Base-by-base conservation (phyloP, 2,113 vertebrate species). In the Notiomystis cincta region DNA sequence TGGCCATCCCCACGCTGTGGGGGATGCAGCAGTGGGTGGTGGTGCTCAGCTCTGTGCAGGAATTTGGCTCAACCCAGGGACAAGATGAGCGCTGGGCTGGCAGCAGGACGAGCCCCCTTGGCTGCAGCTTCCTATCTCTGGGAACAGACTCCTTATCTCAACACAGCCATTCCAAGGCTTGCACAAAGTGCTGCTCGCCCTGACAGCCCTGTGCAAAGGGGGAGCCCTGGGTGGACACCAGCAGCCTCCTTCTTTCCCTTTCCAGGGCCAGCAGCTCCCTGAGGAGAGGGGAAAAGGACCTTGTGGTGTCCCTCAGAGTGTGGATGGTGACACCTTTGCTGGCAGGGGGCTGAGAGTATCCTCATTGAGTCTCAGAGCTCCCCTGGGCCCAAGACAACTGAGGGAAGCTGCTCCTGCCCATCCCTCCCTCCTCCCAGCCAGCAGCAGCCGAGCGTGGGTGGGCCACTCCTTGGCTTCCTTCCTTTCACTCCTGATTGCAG, bases 41-140 rank as follows among this genome's bases (percentile, higher is more conserved):
- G 30, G 28, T 11, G 16, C 83, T 83, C 65, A 71, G 91, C 35
- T 33, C 35, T 20, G 8, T 0, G 3, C n/a, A n/a, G 4, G 2
- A 64, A 57, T 56, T 83, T 1, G 0, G 50, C 62, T 83, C 81
- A 76, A 37, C 58, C 40, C 58, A 65, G 27, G 48, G 80, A 57
- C 18, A 9, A 50, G 64, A 45, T 4, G 33, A 45, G 47, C 45
- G 40, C 27, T 6, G 13, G 58, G 50, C 53, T 21, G 44, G 66
- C 0, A 0, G 77, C 44, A 67, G 61, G 60, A 70, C 0, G 0
- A 80, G 15, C 2, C 31, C n/a, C 48, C 67, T 48, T 3, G 0
- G 53, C 76, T 69, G 30, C 60, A 92, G 58, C 58, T 80, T 48
- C 66, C 25, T 67, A 56, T 89, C 93, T 75, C 35, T 13, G 16